Percentiles rank a stretch among this genome's conserved stretches.
Conservation (phyloP, 2,888 invertebrate species). For the Apotomis capreana region DNA sequence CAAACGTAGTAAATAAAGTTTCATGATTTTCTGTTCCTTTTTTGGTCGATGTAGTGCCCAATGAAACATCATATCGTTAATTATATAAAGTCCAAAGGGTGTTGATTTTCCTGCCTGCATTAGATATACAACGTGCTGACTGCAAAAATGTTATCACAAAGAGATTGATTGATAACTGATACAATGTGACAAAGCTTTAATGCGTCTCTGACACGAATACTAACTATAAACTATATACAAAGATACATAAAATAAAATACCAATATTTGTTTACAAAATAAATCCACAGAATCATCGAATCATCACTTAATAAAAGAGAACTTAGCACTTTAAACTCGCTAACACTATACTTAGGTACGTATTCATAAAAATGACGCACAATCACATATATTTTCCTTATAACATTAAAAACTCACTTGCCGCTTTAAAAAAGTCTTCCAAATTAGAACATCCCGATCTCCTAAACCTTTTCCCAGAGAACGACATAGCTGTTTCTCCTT, state of each 20-base stretch:
- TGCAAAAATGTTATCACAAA: too few species aligned
- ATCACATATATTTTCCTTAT: background rate
- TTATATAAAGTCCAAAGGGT: too few species aligned
- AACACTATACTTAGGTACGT: background rate
- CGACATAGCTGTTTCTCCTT: constrained; percentile 54
- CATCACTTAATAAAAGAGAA: background rate
- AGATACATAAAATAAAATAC: background rate
- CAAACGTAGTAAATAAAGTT: too few species aligned
- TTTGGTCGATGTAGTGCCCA: too few species aligned
- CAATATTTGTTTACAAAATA: too few species aligned
- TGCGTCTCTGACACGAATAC: background rate
- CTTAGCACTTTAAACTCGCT: background rate
- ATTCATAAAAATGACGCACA: background rate
- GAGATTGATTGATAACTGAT: too few species aligned
- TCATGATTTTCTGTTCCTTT: too few species aligned
- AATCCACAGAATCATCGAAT: background rate
- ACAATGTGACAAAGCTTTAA: too few species aligned
- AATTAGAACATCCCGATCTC: constrained; percentile 62
- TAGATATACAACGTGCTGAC: too few species aligned
- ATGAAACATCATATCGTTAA: too few species aligned
- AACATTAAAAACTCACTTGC: constrained; percentile 57
- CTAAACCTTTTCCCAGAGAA: constrained; percentile 68
- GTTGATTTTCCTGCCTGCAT: too few species aligned
- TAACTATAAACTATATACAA: background rate
- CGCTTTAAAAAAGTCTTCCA: constrained; percentile 59